Evolutionary conservation across 2,113 vertebrate genomes (phyloP), one percentile per base, ranked within the genome.

Genomic region (Bubo bubo): DNA sequence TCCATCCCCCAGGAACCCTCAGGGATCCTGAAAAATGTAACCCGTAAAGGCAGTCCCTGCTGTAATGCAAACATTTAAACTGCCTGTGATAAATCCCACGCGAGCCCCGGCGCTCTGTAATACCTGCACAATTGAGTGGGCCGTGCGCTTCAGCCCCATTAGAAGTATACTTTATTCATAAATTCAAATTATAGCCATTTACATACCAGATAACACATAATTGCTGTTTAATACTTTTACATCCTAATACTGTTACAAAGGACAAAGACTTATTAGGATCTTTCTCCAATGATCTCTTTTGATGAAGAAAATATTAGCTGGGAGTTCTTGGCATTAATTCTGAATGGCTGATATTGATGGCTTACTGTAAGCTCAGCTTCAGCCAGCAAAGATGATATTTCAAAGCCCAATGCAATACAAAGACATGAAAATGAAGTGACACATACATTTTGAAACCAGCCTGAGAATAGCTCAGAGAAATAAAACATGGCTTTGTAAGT

Each of bases 291-390:
- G 27, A 62, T 91, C 73, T 84, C 88, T 89, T 97, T 84, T 91
- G 94, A 89, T 64, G 66, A 91, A 75, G 88, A 32, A 85, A 95
- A 94, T 86, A 75, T 59, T 89, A 96, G 60, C 86, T 74, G 93
- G 88, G 84, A 72, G 79, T 60, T 56, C 45, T 64, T 72, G 66
- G 80, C 66, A 43, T 86, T 97, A 96, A 94, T 94, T 89, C 79
- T 27, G 86, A 59, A 37, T 2, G 49, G 60, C 70, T 91, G 64
- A 79, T 87, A 86, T 24, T 30, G 63, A 49, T 41, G 89, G 87
- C 55, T 96, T 91, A 84, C 49, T 12, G 45, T 79, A 89, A 94
- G 73, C 86, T 60, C 66, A 23, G 60, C 55, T 86, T 88, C 37
- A 92, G 67, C 79, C 8, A 3, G 59, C 89, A 43, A 47, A 93